Evolutionary conservation across 2,888 invertebrate species (phyloP).

Genomic region (Sminthurides aquaticus): DNA sequence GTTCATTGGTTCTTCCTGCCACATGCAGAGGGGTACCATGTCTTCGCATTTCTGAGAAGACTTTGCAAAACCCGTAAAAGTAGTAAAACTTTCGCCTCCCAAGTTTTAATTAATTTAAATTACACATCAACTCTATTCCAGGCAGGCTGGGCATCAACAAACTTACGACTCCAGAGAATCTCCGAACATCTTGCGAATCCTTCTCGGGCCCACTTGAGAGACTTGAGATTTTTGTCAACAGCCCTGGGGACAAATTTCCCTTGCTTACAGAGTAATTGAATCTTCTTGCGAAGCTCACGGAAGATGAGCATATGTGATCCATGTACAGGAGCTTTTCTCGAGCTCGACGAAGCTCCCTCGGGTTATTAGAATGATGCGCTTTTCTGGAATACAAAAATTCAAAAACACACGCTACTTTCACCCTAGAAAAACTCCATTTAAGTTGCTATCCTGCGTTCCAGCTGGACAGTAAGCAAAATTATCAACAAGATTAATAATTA

Average conservation of each 20-base stretch:
- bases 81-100: not conserved
- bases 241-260: constrained; percentile 22
- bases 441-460: too few species aligned
- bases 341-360: not conserved
- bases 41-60: constrained; percentile 69
- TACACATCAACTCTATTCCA: not conserved
- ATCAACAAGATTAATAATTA: too few species aligned
- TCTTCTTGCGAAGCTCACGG: constrained; percentile 28
- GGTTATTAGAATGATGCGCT: constrained; percentile 15
- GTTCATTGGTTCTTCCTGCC: constrained; percentile 55
- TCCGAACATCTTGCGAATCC: constrained; percentile 18
- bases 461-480: too few species aligned
- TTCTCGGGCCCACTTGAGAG: constrained; percentile 10
- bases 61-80: constrained; percentile 48
- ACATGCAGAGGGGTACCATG: constrained; percentile 63
- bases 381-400: constrained; percentile 9
- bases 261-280: constrained; percentile 33
- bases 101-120: too few species aligned
- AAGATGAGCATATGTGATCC: constrained; percentile 34
- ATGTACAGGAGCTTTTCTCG: constrained; percentile 28
- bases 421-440: not conserved
- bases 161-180: constrained; percentile 29
- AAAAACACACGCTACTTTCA: not conserved
- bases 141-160: not conserved
- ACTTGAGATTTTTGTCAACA: constrained; percentile 17